Base-by-base conservation (phyloP, 2,888 invertebrate species). In the Harpagoxenus sublaevis region DNA sequence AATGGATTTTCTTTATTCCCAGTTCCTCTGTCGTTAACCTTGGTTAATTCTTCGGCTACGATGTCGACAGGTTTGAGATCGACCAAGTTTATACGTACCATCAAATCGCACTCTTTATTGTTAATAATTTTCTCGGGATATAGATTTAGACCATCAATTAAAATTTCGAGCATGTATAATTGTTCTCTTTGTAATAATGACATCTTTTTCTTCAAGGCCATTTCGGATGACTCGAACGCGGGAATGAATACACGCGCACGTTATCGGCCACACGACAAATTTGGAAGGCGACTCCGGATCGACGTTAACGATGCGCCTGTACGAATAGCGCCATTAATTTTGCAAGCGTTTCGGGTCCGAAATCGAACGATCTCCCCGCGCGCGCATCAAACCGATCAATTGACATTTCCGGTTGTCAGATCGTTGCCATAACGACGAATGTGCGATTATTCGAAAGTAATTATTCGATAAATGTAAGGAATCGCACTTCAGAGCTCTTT, bases 31-130 rank as follows among this genome's bases (percentile, higher is more conserved):
- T 2, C n/a, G 23, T 60, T 63, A 70, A 48, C 18, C 71, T 70
- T 35, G 18, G 1, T 9, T 18, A n/a, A 68, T 31, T 70, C n/a
- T 3, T 74, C 15, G n/a, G 55, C 66, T 8, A 79, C 82, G 51
- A 94, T 87, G 45, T 92, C 87, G 66, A 91, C 91, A 2, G 88
- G 73, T 15, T 90, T 88, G 18, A 92, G 81, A 82, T 92, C 91
- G 53, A 89, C 66, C 82, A 94, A 91, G 60, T 85, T 86, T 10
- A 91, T 87, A 42, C 78, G 73, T 60, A 81, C 12, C 73, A 71
- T 71, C 8, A 81, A 55, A 39, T 73, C n/a, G 12, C 31, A 23
- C 8, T 55, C n/a, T 35, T 71, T 35, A 45, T 84, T 75, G 35
- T 81, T 63, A 23, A 65, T n/a, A 12, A 73, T 60, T 57, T 84